Evolutionary conservation across 2,888 invertebrate species (phyloP), one percentile per base, ranked within the genome.

Genomic region (Vanessa cardui): DNA sequence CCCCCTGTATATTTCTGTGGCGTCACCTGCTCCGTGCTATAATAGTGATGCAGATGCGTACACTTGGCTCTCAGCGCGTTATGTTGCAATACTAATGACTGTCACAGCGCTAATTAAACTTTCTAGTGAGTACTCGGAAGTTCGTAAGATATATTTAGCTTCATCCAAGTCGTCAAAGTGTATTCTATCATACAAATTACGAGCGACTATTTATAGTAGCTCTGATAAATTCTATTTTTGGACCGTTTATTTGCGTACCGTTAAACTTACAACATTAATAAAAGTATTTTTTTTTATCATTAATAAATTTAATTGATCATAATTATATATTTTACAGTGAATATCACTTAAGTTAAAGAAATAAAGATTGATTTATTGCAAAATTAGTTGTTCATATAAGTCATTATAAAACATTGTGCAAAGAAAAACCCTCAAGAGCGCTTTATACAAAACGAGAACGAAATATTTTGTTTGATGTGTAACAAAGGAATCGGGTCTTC

Each of bases 1-100:
- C 79, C 79, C 79, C 75, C 73, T 69, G 78, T 78, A 79, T 87
- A 88, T 88, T 89, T 86, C 75, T 80, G 83, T 73, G 76, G 78
- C 87, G 85, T 89, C 88, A 88, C 80, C 80, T 77, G 76, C 71
- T 74, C 74, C 68, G 66, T 46, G 73, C 75, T 77, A 79, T 73
- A 77, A 75, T 73, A 73, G 76, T 78, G 78, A 74, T 77, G 72
- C 69, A 72, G 61, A 69, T 69, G 71, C 67, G 62, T 72, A 70
- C 68, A 71, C 81, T 87, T 86, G 86, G 86, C 83, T 78, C 76
- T 72, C 77, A 77, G 79, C 80, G 79, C 80, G 76, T 77, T 72
- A 74, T 66, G 80, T 86, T 86, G 84, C 85, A 83, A 86, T 83
- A 83, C 77, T 75, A 77, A 78, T 76, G 77, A 77, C 78, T 81